Percentiles rank a stretch among this genome's conserved stretches.
These are phyloP conservation scores for Lophius americanus DNA, from an alignment of 2,797 vertebrate species.

Conservation along the genomic window DNA sequence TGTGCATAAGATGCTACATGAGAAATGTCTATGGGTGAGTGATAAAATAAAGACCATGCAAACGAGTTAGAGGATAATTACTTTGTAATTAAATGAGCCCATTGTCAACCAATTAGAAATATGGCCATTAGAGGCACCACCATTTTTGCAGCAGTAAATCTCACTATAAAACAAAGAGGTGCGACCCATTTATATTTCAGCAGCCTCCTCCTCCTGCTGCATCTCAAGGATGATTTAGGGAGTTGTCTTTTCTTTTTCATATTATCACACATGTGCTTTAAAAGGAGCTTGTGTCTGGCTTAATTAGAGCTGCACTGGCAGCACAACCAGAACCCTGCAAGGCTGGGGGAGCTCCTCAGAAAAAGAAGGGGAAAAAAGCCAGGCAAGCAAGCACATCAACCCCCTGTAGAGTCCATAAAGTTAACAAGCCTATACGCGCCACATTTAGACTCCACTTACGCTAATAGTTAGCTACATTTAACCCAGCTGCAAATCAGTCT, in stretches of 20 bases:
- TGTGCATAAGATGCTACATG: background rate
- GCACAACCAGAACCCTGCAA: constrained; percentile 30
- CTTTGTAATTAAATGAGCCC: constrained; percentile 12
- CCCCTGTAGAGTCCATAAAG: constrained; percentile 37
- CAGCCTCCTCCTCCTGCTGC: constrained; percentile 36
- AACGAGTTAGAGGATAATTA: constrained; percentile 9
- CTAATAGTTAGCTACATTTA: constrained; percentile 24
- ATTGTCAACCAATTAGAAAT: constrained; percentile 25
- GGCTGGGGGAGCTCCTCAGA: constrained; percentile 16
- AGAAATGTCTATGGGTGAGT: background rate
- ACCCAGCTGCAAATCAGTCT: constrained; percentile 13
- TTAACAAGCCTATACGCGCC: constrained; percentile 36
- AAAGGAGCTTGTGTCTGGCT: constrained; percentile 44
- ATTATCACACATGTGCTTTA: constrained; percentile 50
- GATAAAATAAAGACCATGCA: background rate
- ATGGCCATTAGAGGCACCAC: constrained; percentile 9
- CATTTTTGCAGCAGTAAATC: constrained; percentile 48
- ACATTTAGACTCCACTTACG: constrained; percentile 32
- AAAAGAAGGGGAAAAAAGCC: constrained; percentile 10
- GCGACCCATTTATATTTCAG: constrained; percentile 61
- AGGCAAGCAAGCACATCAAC: constrained; percentile 23
- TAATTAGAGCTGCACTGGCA: constrained; percentile 58
- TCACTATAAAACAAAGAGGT: constrained; percentile 37
- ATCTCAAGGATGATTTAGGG: constrained; percentile 36
- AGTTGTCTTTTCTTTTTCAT: constrained; percentile 38